These are phyloP conservation scores for Athalia rosae DNA, from an alignment of 2,888 invertebrate genomes.

Conservation along the genomic window DNA sequence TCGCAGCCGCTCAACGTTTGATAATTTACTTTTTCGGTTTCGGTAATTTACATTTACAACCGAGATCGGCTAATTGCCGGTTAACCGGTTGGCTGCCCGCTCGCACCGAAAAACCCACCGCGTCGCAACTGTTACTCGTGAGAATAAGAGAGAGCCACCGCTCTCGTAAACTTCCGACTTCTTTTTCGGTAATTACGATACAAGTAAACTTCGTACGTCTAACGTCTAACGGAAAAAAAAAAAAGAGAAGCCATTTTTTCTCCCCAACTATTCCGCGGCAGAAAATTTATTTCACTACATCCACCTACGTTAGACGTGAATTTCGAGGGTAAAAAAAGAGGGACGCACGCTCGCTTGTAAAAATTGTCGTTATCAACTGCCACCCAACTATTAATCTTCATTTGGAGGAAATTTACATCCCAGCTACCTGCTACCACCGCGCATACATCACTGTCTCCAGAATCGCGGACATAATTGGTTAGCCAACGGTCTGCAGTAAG, in stretches of 20 bases:
- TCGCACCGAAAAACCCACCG: slow-evolving; percentile 33
- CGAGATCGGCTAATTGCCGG: slow-evolving; percentile 73
- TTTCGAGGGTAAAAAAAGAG: too few species aligned
- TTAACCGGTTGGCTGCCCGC: slow-evolving; percentile 61
- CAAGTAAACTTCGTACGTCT: background rate
- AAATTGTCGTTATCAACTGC: slow-evolving; percentile 31
- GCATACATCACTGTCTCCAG: slow-evolving; percentile 42
- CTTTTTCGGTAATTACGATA: too few species aligned
- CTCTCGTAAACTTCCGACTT: slow-evolving; percentile 25
- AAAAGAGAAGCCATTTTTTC: too few species aligned
- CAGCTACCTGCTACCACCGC: slow-evolving; percentile 12
- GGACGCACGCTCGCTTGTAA: slow-evolving; percentile 13
- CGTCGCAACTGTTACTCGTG: slow-evolving; percentile 47
- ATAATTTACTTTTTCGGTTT: slow-evolving; percentile 64
- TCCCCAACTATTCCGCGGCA: too few species aligned
- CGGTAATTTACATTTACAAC: slow-evolving; percentile 72
- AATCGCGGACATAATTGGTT: slow-evolving; percentile 43
- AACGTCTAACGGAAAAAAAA: too few species aligned
- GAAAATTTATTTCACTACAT: too few species aligned
- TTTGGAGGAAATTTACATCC: slow-evolving; percentile 38
- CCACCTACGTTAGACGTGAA: too few species aligned
- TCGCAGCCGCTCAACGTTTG: slow-evolving; percentile 53
- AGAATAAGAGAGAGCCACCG: slow-evolving; percentile 39
- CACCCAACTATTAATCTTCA: slow-evolving; percentile 37
- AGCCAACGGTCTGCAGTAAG: slow-evolving; percentile 29